phyloP scores from a whole-genome alignment of 2,113 vertebrate species.

The Apteryx mantelli region DNA sequence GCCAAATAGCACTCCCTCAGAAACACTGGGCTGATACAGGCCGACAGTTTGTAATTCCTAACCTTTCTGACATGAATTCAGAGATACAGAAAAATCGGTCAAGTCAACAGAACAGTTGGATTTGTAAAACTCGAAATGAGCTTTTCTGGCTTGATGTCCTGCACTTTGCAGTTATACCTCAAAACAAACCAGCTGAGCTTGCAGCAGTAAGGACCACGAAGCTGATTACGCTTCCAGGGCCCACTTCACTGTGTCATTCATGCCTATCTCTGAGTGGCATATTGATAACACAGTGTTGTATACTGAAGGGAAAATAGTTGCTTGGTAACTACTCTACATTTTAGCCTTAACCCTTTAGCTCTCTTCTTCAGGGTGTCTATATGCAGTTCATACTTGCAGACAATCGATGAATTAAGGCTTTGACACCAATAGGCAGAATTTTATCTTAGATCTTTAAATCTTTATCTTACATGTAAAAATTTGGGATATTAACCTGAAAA shows the following conservation, averaged over 20 bases:
- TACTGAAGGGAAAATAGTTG: neutral
- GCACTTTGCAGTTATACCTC: neutral
- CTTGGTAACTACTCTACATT: neutral
- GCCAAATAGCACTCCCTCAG: neutral
- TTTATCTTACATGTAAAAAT: neutral
- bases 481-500: neutral
- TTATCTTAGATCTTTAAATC: neutral
- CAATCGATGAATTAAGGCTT: neutral
- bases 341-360: slow-evolving; percentile 27
- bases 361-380: neutral
- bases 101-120: neutral
- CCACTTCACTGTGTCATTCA: slow-evolving; percentile 41
- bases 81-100: neutral
- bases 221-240: neutral
- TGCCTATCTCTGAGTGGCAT: neutral
- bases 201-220: neutral
- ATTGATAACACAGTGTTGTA: neutral
- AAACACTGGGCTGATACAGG: fast-evolving
- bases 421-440: neutral
- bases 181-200: neutral
- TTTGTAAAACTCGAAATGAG: neutral
- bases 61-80: neutral
- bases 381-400: neutral
- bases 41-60: neutral
- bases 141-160: neutral